Conservation (phyloP, 1,140 invertebrate genomes). For the Harpegnathos saltator region DNA sequence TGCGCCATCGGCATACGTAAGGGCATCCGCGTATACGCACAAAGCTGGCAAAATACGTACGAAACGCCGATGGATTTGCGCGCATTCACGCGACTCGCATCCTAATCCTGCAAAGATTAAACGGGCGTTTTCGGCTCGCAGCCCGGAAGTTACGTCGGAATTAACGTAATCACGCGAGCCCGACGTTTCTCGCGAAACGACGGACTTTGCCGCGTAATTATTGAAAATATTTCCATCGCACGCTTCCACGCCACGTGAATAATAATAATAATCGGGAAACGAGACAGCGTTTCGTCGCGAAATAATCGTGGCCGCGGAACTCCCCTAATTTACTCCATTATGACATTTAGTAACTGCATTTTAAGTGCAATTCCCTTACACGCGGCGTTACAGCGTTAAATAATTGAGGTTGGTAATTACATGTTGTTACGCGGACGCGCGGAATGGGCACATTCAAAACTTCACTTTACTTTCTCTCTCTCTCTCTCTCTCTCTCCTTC, state of each 20-base stretch:
- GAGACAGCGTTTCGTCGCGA: too few relatives aligned
- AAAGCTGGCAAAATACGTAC: neutral
- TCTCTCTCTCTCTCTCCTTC: too few relatives aligned
- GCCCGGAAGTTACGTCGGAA: neutral
- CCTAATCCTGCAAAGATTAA: neutral
- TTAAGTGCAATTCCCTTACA: too few relatives aligned
- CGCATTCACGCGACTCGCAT: neutral
- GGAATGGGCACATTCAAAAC: neutral
- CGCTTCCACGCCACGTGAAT: too few relatives aligned
- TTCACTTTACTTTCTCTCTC: too few relatives aligned
- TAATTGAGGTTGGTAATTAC: neutral
- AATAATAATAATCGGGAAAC: too few relatives aligned
- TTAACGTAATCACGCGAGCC: neutral
- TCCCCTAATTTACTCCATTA: too few relatives aligned
- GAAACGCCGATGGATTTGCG: neutral
- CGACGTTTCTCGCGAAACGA: neutral
- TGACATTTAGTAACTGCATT: too few relatives aligned
- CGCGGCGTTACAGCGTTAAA: too few relatives aligned
- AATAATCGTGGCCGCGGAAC: too few relatives aligned
- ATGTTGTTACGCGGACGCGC: too few relatives aligned
- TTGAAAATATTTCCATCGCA: too few relatives aligned
- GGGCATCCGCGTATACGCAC: neutral
- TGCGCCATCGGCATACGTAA: conserved; percentile 54
- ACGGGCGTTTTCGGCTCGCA: neutral
- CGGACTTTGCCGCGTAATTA: neutral